phyloP scores from a whole-genome alignment of 2,888 invertebrate genomes.

The Hypercompe scribonia region DNA sequence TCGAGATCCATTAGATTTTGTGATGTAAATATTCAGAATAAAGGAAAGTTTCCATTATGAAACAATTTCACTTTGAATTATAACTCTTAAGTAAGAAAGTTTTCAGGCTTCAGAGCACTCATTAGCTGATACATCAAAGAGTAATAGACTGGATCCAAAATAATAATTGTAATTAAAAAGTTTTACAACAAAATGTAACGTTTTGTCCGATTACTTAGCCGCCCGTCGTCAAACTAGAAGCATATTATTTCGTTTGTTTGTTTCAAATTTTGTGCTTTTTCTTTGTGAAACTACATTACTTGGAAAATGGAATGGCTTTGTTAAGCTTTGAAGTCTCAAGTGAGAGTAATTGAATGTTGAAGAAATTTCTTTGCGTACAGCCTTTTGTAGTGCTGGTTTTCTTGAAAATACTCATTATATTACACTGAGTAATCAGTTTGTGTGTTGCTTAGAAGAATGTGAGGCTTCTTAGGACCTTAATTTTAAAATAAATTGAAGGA shows the following conservation, averaged over 20 bases:
- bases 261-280: slow-evolving; percentile 23
- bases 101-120: slow-evolving; percentile 19
- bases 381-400: not conserved
- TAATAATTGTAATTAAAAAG: slow-evolving; percentile 46
- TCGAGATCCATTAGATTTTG: not conserved
- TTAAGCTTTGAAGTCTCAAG: slow-evolving; percentile 30
- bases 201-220: slow-evolving; percentile 25
- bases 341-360: slow-evolving; percentile 10
- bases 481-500: not conserved
- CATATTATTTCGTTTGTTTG: slow-evolving; percentile 23
- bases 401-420: not conserved
- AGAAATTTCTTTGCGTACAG: slow-evolving; percentile 2
- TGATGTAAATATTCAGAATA: not conserved
- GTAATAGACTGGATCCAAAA: slow-evolving; percentile 40
- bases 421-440: not conserved
- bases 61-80: slow-evolving; percentile 22
- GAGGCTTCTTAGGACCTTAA: not conserved
- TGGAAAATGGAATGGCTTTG: slow-evolving; percentile 21
- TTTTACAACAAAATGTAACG: slow-evolving; percentile 30
- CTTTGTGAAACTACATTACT: slow-evolving; percentile 29
- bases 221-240: slow-evolving; percentile 13
- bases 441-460: not conserved
- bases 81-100: slow-evolving; percentile 32
- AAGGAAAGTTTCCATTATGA: slow-evolving; percentile 22
- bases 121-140: slow-evolving; percentile 48